phyloP scores from a whole-genome alignment of 2,797 vertebrate species.

The Graptemys geographica region DNA sequence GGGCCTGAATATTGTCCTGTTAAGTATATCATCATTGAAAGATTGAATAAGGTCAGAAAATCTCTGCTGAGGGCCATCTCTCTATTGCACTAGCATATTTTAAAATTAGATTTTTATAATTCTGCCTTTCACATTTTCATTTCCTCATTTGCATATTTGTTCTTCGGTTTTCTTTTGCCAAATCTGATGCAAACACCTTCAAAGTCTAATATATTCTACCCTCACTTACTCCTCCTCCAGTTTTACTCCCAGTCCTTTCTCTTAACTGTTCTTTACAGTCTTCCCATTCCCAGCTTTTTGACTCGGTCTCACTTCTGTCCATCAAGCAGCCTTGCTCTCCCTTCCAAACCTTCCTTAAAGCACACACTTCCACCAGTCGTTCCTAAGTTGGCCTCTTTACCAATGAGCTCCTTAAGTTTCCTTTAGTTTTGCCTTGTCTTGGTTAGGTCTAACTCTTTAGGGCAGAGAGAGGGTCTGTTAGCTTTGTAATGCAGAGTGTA shows the following conservation, averaged over 20 bases:
- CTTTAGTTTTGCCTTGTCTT: not conserved
- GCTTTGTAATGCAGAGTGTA: not conserved
- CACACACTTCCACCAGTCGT: not conserved
- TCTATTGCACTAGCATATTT: not conserved
- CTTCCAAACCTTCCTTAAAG: slow-evolving; percentile 7
- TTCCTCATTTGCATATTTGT: not conserved
- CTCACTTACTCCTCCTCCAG: not conserved
- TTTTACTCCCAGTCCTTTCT: not conserved
- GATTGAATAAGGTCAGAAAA: not conserved
- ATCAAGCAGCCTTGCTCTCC: not conserved
- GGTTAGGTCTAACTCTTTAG: not conserved
- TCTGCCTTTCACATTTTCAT: slow-evolving; percentile 35
- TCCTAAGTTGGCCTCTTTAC: not conserved
- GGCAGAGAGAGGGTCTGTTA: not conserved
- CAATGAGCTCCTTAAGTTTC: not conserved
- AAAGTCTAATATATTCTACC: not conserved
- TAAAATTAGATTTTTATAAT: not conserved
- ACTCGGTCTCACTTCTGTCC: not conserved
- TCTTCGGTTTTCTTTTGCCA: not conserved
- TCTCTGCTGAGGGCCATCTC: not conserved
- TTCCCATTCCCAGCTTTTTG: not conserved
- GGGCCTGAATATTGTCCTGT: not conserved
- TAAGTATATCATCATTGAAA: not conserved
- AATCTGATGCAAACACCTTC: not conserved
- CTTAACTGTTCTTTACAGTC: not conserved